phyloP scores from a whole-genome alignment of 2,797 vertebrate genomes.

The Microctenopoma stevenorrisi region DNA sequence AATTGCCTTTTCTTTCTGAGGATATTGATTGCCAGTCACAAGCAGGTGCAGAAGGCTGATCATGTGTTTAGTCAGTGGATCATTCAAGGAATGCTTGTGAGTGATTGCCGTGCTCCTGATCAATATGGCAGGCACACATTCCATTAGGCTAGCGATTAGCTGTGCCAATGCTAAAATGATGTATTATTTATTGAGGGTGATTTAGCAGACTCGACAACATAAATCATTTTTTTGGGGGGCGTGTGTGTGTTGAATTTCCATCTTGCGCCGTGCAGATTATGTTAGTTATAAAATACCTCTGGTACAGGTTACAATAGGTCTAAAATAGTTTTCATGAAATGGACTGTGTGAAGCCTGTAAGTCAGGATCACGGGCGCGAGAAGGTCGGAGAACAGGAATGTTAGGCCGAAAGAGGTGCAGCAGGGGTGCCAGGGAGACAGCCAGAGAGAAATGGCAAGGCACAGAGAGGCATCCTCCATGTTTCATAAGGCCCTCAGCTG shows the following conservation, averaged over 20 bases:
- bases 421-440: conserved; percentile 22
- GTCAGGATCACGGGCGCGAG: not conserved
- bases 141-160: conserved; percentile 79
- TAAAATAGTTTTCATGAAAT: conserved; percentile 13
- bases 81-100: conserved; percentile 68
- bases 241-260: conserved; percentile 56
- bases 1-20: conserved; percentile 44
- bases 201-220: conserved; percentile 70
- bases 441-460: conserved; percentile 39
- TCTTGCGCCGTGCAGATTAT: conserved; percentile 42
- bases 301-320: conserved; percentile 4
- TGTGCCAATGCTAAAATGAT: conserved; percentile 72
- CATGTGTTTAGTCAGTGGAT: conserved; percentile 57
- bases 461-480: conserved; percentile 55
- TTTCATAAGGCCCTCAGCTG: conserved; percentile 65
- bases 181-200: conserved; percentile 71
- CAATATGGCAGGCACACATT: conserved; percentile 77
- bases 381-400: conserved; percentile 10
- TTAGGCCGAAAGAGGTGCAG: conserved; percentile 4
- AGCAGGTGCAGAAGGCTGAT: conserved; percentile 51
- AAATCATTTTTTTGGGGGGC: conserved; percentile 64
- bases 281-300: conserved; percentile 55
- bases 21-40: conserved; percentile 49
- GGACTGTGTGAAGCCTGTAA: conserved; percentile 4
- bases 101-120: conserved; percentile 65